Evolutionary conservation across 2,113 vertebrate genomes (phyloP).

Genomic region (Martes martes): DNA sequence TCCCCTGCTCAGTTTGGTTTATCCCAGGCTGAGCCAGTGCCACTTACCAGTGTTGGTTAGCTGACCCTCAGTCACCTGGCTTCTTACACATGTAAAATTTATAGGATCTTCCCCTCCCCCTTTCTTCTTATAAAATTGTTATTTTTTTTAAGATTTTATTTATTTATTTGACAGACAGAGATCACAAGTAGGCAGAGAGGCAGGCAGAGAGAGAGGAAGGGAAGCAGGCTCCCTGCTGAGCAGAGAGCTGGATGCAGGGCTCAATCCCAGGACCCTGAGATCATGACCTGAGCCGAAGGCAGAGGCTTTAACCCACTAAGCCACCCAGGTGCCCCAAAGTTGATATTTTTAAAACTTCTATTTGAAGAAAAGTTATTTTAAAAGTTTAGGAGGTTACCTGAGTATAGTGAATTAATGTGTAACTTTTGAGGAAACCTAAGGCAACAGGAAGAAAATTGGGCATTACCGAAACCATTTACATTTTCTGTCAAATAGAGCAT

Average conservation of each 20-base stretch:
- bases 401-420: neutral
- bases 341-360: neutral
- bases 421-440: slow-evolving; percentile 19
- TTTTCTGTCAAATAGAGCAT: neutral
- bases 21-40: neutral
- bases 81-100: neutral
- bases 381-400: neutral
- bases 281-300: too few relatives aligned
- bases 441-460: neutral
- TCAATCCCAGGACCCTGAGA: too few relatives aligned
- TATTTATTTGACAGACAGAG: too few relatives aligned
- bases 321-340: neutral
- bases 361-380: neutral
- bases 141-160: neutral
- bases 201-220: too few relatives aligned
- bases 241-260: too few relatives aligned
- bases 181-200: too few relatives aligned
- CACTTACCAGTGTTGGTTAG: neutral
- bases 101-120: neutral
- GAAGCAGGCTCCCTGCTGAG: too few relatives aligned
- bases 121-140: neutral
- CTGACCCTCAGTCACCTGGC: neutral
- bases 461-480: neutral
- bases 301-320: too few relatives aligned
- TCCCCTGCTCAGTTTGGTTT: neutral